A percentile compares a stretch with the other conserved stretches of the same genome.
These are phyloP conservation scores for Antheraea yamamai DNA, from an alignment of 2,888 invertebrate genomes.

Conservation along the genomic window DNA sequence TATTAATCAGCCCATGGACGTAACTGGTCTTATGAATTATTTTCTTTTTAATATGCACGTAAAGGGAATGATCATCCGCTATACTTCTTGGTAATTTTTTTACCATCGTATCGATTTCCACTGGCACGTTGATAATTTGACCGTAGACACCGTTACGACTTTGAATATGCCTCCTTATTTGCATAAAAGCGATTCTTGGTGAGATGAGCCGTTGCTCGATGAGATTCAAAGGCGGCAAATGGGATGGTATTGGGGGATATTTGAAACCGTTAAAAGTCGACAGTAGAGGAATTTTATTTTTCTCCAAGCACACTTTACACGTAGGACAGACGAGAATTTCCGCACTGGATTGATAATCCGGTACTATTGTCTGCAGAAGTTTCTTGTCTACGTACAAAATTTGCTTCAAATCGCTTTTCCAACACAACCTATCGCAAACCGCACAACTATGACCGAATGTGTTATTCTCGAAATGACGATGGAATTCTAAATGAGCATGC, in stretches of 20 bases:
- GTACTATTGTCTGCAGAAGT: background rate
- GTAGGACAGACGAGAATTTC: background rate
- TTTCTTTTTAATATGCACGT: background rate
- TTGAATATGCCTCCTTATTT: background rate
- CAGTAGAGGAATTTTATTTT: background rate
- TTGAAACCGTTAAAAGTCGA: background rate
- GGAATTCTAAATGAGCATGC: no score
- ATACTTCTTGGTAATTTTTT: slow-evolving; percentile 37
- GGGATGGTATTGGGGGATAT: background rate
- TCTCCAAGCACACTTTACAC: background rate
- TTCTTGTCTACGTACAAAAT: no score
- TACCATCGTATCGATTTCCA: slow-evolving; percentile 40
- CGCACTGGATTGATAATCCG: background rate
- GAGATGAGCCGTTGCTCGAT: background rate
- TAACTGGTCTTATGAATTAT: background rate
- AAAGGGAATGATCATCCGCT: background rate
- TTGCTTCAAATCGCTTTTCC: no score
- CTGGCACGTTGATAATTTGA: slow-evolving; percentile 45
- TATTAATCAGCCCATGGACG: background rate
- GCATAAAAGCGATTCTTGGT: background rate
- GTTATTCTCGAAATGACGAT: no score
- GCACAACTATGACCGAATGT: no score
- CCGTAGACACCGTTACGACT: slow-evolving; percentile 33
- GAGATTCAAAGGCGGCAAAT: background rate
- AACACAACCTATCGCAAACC: no score